A percentile compares a stretch with the other conserved stretches of the same genome.
These are phyloP conservation scores for Drosophila recens DNA, from an alignment of 2,888 invertebrate genomes.

Conservation along the genomic window DNA sequence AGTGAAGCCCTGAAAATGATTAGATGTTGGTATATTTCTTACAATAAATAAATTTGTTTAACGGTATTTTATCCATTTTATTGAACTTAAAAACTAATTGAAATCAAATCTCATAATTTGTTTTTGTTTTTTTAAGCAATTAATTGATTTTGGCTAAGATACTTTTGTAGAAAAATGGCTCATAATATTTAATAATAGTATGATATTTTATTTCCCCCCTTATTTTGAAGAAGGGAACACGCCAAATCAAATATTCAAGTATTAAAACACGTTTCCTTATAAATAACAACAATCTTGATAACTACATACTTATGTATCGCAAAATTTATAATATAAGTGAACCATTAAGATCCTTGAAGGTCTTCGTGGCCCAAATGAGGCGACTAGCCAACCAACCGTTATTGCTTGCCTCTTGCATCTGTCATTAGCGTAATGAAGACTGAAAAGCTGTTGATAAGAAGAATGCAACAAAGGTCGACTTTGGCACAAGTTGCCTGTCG, in stretches of 20 bases:
- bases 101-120: too few species aligned
- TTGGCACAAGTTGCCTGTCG: conserved; percentile 21
- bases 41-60: too few species aligned
- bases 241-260: background rate
- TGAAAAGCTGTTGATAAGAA: conserved; percentile 47
- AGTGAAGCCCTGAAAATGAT: too few species aligned
- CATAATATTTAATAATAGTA: background rate
- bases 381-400: conserved; percentile 12
- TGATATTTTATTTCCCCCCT: background rate
- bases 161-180: too few species aligned
- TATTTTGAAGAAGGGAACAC: background rate
- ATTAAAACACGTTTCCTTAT: background rate
- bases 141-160: too few species aligned
- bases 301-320: background rate
- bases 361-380: background rate
- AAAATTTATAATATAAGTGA: conserved; percentile 1
- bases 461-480: conserved; percentile 33
- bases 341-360: background rate
- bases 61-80: too few species aligned
- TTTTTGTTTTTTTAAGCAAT: too few species aligned
- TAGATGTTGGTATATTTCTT: too few species aligned
- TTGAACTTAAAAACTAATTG: too few species aligned
- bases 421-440: conserved; percentile 42
- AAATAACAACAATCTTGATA: background rate
- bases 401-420: conserved; percentile 31